Evolutionary conservation across 92 coral and sea anemone genomes (phyloP).

Genomic region (Epizoanthus stellaris): DNA sequence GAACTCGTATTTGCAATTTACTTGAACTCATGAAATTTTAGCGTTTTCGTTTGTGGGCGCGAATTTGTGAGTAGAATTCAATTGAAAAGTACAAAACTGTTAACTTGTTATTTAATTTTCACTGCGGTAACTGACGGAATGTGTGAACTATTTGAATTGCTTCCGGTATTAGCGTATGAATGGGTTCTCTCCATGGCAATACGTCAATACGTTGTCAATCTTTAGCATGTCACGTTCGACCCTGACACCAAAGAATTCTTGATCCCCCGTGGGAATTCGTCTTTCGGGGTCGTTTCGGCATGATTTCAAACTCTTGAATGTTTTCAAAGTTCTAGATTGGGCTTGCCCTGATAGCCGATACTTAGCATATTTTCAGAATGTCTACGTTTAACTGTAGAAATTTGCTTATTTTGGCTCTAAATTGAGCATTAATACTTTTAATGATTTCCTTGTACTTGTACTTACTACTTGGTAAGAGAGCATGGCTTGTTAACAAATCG

Average conservation of each 20-base stretch:
- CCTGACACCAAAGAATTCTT: slow-evolving; percentile 13
- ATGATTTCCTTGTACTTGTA: slow-evolving; percentile 13
- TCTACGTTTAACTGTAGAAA: slow-evolving; percentile 38
- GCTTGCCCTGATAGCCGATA: slow-evolving; percentile 34
- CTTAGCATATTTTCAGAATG: slow-evolving; percentile 41
- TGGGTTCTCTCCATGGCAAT: slow-evolving; percentile 79
- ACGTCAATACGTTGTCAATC: slow-evolving; percentile 81
- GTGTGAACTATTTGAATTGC: slow-evolving; percentile 63
- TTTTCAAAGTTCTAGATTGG: slow-evolving; percentile 41
- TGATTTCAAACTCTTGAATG: slow-evolving; percentile 33
- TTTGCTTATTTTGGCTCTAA: slow-evolving; percentile 14
- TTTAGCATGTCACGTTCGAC: slow-evolving; percentile 35
- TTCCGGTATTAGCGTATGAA: slow-evolving; percentile 87
- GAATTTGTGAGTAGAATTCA: slow-evolving; percentile 8
- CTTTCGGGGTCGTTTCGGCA: slow-evolving; percentile 15
- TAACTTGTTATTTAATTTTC: slow-evolving; percentile 38
- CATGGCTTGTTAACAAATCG: slow-evolving; percentile 67
- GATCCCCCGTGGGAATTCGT: slow-evolving; percentile 25
- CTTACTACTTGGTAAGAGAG: slow-evolving; percentile 61
- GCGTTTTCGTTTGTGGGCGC: neutral
- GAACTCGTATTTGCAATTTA: neutral
- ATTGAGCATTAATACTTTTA: slow-evolving; percentile 37
- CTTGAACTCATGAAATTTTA: neutral
- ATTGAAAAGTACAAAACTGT: slow-evolving; percentile 31
- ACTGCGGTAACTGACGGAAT: slow-evolving; percentile 49